Base-by-base conservation (phyloP, 2,797 vertebrate genomes). In the Eutrigla gurnardus region DNA sequence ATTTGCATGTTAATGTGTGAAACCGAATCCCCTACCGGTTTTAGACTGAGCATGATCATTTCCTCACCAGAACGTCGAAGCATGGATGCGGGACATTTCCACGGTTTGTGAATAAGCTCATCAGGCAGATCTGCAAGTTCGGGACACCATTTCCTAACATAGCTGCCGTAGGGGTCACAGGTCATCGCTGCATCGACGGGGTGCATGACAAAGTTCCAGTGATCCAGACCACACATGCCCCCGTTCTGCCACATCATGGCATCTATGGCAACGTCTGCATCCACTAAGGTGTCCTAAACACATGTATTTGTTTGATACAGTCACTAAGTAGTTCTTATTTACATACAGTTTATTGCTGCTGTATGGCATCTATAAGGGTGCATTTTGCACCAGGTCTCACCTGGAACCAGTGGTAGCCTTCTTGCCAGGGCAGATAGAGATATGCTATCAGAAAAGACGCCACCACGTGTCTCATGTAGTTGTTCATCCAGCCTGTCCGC, bases 201-300 rank as follows among this genome's bases (percentile, higher is more conserved):
- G 39, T 94, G 94, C 94, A 95, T 94, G 53, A 95, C 94, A 54
- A 94, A 95, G 80, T 95, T 95, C 94, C 93, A 95, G 81, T 93
- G 93, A 87, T 94, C 94, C 88, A 95, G 84, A 46, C 93, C 93
- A 66, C 92, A 93, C 93, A 95, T 95, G 61, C 93, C 93, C 5
- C 93, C 95, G 32, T 95, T 95, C 88, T 95, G 94, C 94, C 94
- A 94, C 94, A 94, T 95, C 94, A 94, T 93, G 5, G 94, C 93
- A 68, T 94, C 92, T 54, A 95, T 95, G 60, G 93, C 94, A 72
- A 94, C 93, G 52, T 95, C 94, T 43, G 93, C 93, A 61, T 95
- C 95, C 62, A 94, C 86, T 39, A 95, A 73, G 0, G 93, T 95
- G 84, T 95, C 94, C 93, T 94, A 64, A 69, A 75, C 4, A 69